A percentile compares a stretch with the other conserved stretches of the same genome.
phyloP scores from a whole-genome alignment of 2,113 vertebrate species.

The Ginglymostoma cirratum region DNA sequence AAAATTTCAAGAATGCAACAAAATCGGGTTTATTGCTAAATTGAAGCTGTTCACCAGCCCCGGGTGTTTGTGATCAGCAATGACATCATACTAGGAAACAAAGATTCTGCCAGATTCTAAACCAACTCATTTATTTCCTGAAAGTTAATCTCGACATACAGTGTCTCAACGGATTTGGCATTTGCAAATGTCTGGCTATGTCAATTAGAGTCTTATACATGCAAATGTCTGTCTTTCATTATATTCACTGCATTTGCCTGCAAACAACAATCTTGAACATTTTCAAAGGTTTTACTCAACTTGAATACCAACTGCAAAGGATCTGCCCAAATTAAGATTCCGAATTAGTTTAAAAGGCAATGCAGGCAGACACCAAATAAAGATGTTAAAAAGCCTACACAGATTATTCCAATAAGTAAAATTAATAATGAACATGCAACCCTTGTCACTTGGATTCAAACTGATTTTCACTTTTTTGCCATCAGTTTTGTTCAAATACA shows the following conservation, averaged over 20 bases:
- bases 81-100: constrained; percentile 37
- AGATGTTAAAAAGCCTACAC: neutral
- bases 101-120: constrained; percentile 34
- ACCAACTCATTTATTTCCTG: constrained; percentile 36
- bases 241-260: constrained; percentile 10
- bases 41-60: neutral
- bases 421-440: neutral
- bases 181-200: constrained; percentile 36
- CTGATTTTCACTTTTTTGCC: neutral
- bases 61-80: constrained; percentile 22
- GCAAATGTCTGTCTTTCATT: constrained; percentile 36
- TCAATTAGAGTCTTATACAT: constrained; percentile 34
- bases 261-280: constrained; percentile 33
- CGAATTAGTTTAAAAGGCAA: neutral
- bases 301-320: neutral
- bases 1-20: constrained; percentile 23
- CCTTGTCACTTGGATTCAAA: neutral
- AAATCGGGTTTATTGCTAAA: constrained; percentile 21
- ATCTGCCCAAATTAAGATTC: neutral
- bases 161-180: constrained; percentile 30
- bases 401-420: neutral
- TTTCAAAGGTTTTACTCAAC: constrained; percentile 26
- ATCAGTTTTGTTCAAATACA: neutral
- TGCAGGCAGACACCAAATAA: neutral
- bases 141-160: constrained; percentile 35